These are phyloP conservation scores for Ramazzottius varieornatus DNA, from an alignment of 2,888 invertebrate species.

Conservation along the genomic window DNA sequence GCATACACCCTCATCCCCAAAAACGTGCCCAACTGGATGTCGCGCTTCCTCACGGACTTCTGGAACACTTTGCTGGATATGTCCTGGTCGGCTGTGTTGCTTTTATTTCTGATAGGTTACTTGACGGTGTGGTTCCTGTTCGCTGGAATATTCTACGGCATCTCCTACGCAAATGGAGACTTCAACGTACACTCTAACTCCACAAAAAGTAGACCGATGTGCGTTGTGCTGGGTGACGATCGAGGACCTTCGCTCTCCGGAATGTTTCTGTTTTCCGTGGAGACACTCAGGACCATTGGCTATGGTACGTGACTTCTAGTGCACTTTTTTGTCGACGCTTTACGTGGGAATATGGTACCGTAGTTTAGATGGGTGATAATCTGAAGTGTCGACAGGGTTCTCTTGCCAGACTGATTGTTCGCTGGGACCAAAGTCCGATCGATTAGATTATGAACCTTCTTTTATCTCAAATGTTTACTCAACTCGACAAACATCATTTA, in stretches of 20 bases:
- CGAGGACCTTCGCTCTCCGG: too few species aligned
- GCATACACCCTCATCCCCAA: not conserved
- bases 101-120: not conserved
- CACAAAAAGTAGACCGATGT: not conserved
- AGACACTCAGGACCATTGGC: conserved; percentile 26
- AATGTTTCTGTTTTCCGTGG: conserved; percentile 24
- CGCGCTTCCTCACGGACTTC: not conserved
- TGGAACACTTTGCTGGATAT: conserved; percentile 1
- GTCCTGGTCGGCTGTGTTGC: not conserved
- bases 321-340: not conserved
- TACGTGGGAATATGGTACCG: too few species aligned
- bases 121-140: conserved; percentile 21
- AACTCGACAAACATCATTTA: too few species aligned
- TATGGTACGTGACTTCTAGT: conserved; percentile 16
- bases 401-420: too few species aligned
- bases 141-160: conserved; percentile 25
- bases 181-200: conserved; percentile 9
- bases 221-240: too few species aligned
- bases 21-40: not conserved
- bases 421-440: too few species aligned
- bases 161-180: conserved; percentile 25
- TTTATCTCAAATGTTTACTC: too few species aligned
- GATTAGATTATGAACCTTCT: too few species aligned
- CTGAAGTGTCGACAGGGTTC: too few species aligned
- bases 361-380: too few species aligned